A percentile compares a stretch with the other conserved stretches of the same genome.
Conservation (phyloP, 2,113 vertebrate species). For the Amia ocellicauda region DNA sequence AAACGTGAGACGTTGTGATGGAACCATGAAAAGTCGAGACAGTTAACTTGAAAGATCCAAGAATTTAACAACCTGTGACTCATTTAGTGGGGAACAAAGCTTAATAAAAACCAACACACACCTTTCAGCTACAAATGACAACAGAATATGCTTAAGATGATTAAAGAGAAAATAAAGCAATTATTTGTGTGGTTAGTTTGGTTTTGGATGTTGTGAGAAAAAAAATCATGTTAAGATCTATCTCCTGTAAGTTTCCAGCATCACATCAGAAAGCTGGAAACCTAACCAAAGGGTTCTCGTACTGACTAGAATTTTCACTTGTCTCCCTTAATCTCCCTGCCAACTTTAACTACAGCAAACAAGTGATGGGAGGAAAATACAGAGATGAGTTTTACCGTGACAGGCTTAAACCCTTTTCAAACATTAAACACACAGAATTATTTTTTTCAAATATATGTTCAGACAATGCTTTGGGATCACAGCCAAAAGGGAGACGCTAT, state of each 20-base stretch:
- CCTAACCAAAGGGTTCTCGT: slow-evolving; percentile 50
- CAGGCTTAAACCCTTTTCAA: slow-evolving; percentile 63
- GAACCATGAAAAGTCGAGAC: too few relatives aligned
- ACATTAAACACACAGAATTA: slow-evolving; percentile 51
- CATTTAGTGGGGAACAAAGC: too few relatives aligned
- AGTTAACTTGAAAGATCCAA: too few relatives aligned
- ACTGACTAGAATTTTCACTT: slow-evolving; percentile 64
- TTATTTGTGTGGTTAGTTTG: slow-evolving; percentile 54
- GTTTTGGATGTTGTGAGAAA: slow-evolving; percentile 38
- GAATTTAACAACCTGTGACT: too few relatives aligned
- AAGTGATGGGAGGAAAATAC: too few relatives aligned
- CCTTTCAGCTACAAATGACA: too few relatives aligned
- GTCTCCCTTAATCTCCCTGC: slow-evolving; percentile 56
- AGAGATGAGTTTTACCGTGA: slow-evolving; percentile 29
- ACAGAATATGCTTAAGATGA: too few relatives aligned
- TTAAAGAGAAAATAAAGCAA: too few relatives aligned
- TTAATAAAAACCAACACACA: too few relatives aligned
- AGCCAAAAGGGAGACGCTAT: slow-evolving; percentile 44
- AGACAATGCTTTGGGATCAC: slow-evolving; percentile 42
- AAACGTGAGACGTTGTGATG: too few relatives aligned
- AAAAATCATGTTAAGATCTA: slow-evolving; percentile 47
- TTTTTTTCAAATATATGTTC: slow-evolving; percentile 34
- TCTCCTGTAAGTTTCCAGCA: slow-evolving; percentile 51
- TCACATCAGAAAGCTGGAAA: slow-evolving; percentile 52
- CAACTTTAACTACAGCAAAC: slow-evolving; percentile 13